Conservation (phyloP, 2,888 invertebrate species). For the Craniophora ligustri region DNA sequence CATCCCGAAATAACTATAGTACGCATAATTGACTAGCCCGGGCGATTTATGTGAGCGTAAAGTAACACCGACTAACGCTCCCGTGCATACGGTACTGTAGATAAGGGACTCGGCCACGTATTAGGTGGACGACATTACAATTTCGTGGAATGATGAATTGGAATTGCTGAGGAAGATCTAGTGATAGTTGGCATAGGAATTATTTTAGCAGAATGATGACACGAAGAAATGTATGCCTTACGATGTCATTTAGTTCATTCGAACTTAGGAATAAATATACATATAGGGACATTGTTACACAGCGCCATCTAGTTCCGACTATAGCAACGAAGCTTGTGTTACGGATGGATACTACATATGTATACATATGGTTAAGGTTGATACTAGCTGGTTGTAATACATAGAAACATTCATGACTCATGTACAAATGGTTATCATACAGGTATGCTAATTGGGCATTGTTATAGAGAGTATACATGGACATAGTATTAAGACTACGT, state of each 20-base stretch:
- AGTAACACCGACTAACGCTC: constrained; percentile 49
- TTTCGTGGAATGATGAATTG: constrained; percentile 47
- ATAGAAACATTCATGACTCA: too few relatives aligned
- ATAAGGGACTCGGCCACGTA: constrained; percentile 44
- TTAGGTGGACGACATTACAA: constrained; percentile 43
- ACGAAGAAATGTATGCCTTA: constrained; percentile 1
- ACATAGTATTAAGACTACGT: too few relatives aligned
- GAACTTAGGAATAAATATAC: background rate
- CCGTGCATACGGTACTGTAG: constrained; percentile 43
- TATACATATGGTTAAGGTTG: too few relatives aligned
- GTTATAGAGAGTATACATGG: too few relatives aligned
- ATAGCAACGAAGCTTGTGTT: too few relatives aligned
- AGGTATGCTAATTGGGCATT: too few relatives aligned
- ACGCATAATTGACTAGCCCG: constrained; percentile 78
- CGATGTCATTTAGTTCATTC: background rate
- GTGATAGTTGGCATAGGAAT: constrained; percentile 22
- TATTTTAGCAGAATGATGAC: constrained; percentile 22
- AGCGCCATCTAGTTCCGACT: too few relatives aligned
- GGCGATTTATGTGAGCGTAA: constrained; percentile 75
- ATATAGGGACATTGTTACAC: too few relatives aligned
- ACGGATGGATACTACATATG: too few relatives aligned
- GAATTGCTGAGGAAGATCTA: constrained; percentile 26
- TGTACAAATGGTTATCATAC: too few relatives aligned
- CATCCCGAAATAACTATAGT: constrained; percentile 79
- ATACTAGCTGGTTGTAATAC: too few relatives aligned